A percentile compares a stretch with the other conserved stretches of the same genome.
These are phyloP conservation scores for Anas bahamensis DNA, from an alignment of 2,797 vertebrate species.

Conservation along the genomic window DNA sequence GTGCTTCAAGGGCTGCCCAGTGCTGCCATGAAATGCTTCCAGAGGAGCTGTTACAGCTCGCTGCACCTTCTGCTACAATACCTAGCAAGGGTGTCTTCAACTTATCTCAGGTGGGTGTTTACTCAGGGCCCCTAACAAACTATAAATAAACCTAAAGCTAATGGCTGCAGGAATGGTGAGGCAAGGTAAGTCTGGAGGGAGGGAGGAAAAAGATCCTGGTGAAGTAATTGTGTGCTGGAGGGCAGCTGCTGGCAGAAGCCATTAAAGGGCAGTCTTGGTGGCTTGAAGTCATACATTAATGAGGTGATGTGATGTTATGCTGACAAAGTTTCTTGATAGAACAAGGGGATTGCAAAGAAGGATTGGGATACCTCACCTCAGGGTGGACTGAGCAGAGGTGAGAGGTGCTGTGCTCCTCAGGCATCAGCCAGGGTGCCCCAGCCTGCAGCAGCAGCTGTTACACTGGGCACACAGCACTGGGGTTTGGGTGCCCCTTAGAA, in stretches of 20 bases:
- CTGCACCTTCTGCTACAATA: not conserved
- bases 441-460: not conserved
- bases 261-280: not conserved
- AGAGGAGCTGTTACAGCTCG: not conserved
- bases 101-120: not conserved
- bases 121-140: not conserved
- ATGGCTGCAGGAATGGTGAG: not conserved
- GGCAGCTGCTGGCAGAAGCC: not conserved
- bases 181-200: not conserved
- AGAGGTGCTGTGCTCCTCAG: not conserved
- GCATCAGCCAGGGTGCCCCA: not conserved
- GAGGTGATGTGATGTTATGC: not conserved
- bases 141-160: not conserved
- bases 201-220: not conserved
- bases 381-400: not conserved
- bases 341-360: not conserved
- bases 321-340: not conserved
- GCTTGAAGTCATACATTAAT: not conserved
- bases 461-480: not conserved
- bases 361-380: not conserved
- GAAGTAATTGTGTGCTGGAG: not conserved
- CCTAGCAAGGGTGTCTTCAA: not conserved
- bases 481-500: not conserved
- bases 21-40: not conserved
- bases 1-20: not conserved